Evolutionary conservation across 2,113 vertebrate genomes (phyloP).

Genomic region (Xiphophorus hellerii): DNA sequence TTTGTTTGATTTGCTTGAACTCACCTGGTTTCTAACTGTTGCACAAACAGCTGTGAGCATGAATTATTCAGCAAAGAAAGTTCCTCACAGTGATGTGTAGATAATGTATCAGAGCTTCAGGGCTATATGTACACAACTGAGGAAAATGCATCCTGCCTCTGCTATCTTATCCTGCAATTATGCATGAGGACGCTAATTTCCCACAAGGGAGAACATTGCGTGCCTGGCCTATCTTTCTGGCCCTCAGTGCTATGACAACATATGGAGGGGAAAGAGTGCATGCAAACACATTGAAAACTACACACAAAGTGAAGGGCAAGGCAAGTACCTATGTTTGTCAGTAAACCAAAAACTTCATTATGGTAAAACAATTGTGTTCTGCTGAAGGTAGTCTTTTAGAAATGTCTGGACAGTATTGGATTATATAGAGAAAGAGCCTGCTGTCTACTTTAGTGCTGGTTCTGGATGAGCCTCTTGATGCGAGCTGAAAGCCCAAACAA

Average conservation of each 20-base stretch:
- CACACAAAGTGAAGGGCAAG: not conserved
- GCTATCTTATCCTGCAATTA: constrained; percentile 67
- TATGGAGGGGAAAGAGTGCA: not conserved
- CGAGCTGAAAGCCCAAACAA: constrained; percentile 43
- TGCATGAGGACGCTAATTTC: constrained; percentile 68
- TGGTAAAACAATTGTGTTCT: constrained; percentile 48
- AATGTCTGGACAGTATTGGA: constrained; percentile 15
- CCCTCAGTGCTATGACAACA: constrained; percentile 35
- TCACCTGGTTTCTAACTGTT: constrained; percentile 1
- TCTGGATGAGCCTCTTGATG: constrained; percentile 34
- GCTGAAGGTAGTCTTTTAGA: constrained; percentile 17
- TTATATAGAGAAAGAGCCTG: constrained; percentile 24
- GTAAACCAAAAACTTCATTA: constrained; percentile 54
- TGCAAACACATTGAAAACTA: constrained; percentile 1
- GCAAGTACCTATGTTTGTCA: constrained; percentile 13
- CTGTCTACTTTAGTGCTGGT: constrained; percentile 10
- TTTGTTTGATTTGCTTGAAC: constrained; percentile 13
- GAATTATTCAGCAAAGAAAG: constrained; percentile 35
- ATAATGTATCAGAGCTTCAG: constrained; percentile 30
- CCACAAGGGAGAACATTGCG: constrained; percentile 62
- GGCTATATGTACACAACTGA: constrained; percentile 21
- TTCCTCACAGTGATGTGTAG: constrained; percentile 32
- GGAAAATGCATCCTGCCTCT: constrained; percentile 51
- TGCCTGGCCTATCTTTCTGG: constrained; percentile 35
- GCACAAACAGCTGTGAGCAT: constrained; percentile 18